Base-by-base conservation (phyloP, 1,140 invertebrate genomes). In the Callitettix versicolor region DNA sequence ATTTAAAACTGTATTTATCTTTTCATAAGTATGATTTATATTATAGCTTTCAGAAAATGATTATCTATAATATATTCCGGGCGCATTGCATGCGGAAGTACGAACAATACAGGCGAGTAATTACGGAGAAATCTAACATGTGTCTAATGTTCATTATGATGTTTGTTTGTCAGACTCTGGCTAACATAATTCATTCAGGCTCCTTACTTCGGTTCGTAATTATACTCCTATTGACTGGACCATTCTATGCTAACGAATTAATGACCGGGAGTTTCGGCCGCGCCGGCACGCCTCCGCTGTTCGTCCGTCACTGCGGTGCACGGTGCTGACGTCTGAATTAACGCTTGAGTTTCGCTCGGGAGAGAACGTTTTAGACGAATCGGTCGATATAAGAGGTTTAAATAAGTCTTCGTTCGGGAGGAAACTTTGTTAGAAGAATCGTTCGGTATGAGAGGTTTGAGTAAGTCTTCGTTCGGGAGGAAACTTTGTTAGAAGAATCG, bases 21-120 rank as follows among this genome's bases (percentile, higher is more conserved):
- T 26, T 49, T 46, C 18, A 46, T 46, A 46, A 36, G 34, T 33
- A 55, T 34, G 21, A 38, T 48, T 48, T 48, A 55, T 48, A 34
- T 33, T 48, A 49, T 24, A 55, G 30, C 54, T 55, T 47, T 55
- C 30, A 38, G 21, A 40, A 49, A 22, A 40, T 22, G 34, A 38
- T 46, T 48, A 55, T 48, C 33, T 55, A 40, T 48, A 46, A 38
- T 48, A 55, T 33, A 40, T 40, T 51, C 48, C 7, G 48, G 21
- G n/a, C n/a, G n/a, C 43, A 46, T 18, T 46, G 14, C 38, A 42
- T 41, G n/a, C 50, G 50, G 50, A 53, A 53, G 50, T 42, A 7
- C 12, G 18, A 17, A 17, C 43, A 46, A 22, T 22, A 48, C 46
- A 26, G 46, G 1, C 30, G 46, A 48, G 21, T 30, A 30, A 30